A percentile compares a stretch with the other conserved stretches of the same genome.
phyloP scores from a whole-genome alignment of 2,797 vertebrate genomes.

The Onychomys leucogaster region DNA sequence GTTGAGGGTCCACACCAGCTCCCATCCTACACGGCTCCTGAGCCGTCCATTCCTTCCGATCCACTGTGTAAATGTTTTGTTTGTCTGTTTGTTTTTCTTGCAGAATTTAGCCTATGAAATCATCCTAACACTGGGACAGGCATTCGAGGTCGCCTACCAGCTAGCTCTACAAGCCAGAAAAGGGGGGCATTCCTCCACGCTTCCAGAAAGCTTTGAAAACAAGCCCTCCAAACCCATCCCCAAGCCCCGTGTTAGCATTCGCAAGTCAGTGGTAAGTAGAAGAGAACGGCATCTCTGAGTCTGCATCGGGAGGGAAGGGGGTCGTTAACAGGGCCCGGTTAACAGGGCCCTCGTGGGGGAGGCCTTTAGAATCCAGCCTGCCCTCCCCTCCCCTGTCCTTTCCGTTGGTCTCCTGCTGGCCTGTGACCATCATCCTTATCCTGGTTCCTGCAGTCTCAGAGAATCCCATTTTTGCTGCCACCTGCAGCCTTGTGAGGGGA shows the following conservation, averaged over 20 bases:
- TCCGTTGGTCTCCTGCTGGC: neutral
- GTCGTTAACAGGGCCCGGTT: neutral
- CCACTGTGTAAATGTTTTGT: slow-evolving; percentile 43
- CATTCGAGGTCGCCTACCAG: slow-evolving; percentile 99
- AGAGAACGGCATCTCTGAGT: slow-evolving; percentile 33
- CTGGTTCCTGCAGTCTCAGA: neutral
- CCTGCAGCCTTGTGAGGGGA: neutral
- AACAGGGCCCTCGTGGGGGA: neutral
- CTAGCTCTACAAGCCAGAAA: slow-evolving; percentile 98
- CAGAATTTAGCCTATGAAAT: slow-evolving; percentile 99
- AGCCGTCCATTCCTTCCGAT: accelerated
- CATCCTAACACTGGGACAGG: slow-evolving; percentile 98
- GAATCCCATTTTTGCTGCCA: neutral
- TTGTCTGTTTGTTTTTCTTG: slow-evolving; percentile 63
- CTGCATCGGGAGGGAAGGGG: neutral
- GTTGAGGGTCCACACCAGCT: neutral
- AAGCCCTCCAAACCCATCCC: slow-evolving; percentile 98
- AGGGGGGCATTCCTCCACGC: slow-evolving; percentile 98
- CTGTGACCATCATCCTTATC: neutral
- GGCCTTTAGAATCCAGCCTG: neutral
- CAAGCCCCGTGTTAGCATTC: slow-evolving; percentile 98
- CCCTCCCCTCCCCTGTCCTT: neutral
- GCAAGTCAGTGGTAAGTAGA: slow-evolving; percentile 96
- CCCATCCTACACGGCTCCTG: neutral
- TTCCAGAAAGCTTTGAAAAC: slow-evolving; percentile 99